Percentiles rank a stretch among this genome's conserved stretches.
phyloP scores from a whole-genome alignment of 2,797 vertebrate species.

The Erpetoichthys calabaricus region DNA sequence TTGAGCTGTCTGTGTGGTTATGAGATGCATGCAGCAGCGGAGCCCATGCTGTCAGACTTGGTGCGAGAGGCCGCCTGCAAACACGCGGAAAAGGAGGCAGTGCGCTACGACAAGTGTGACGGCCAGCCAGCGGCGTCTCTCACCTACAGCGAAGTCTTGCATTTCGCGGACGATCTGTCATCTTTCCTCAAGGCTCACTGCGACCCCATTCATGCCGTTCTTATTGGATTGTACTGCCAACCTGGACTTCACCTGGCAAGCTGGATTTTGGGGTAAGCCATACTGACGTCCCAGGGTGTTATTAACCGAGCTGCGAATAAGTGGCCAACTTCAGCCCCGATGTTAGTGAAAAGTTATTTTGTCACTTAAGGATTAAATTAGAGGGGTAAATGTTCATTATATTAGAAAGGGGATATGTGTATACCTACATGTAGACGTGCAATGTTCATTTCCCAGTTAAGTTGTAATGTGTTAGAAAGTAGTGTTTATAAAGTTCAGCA shows the following conservation, averaged over 20 bases:
- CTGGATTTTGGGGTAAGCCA: conserved; percentile 80
- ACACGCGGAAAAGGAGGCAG: conserved; percentile 42
- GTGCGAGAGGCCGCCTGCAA: conserved; percentile 39
- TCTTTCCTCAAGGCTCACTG: conserved; percentile 38
- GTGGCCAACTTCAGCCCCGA: too few relatives aligned
- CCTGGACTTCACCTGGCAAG: conserved; percentile 64
- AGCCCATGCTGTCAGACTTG: conserved; percentile 52
- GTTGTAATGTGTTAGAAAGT: too few relatives aligned
- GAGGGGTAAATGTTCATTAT: too few relatives aligned
- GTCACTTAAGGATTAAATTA: too few relatives aligned
- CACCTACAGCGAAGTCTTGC: conserved; percentile 43
- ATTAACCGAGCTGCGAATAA: too few relatives aligned
- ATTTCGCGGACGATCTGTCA: conserved; percentile 42
- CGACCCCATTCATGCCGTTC: conserved; percentile 12
- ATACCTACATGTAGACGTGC: too few relatives aligned
- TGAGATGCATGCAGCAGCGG: conserved; percentile 6
- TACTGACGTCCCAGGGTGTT: too few relatives aligned
- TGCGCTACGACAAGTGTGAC: conserved; percentile 48
- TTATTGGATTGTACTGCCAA: conserved; percentile 68
- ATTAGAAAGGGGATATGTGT: too few relatives aligned
- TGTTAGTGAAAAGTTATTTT: too few relatives aligned
- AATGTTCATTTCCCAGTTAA: too few relatives aligned
- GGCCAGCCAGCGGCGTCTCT: conserved; percentile 19
- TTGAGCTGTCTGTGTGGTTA: too few relatives aligned
- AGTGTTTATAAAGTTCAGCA: too few relatives aligned